Evolutionary conservation across 2,888 invertebrate genomes (phyloP), one percentile per base, ranked within the genome.

Genomic region (Morpho helenor): DNA sequence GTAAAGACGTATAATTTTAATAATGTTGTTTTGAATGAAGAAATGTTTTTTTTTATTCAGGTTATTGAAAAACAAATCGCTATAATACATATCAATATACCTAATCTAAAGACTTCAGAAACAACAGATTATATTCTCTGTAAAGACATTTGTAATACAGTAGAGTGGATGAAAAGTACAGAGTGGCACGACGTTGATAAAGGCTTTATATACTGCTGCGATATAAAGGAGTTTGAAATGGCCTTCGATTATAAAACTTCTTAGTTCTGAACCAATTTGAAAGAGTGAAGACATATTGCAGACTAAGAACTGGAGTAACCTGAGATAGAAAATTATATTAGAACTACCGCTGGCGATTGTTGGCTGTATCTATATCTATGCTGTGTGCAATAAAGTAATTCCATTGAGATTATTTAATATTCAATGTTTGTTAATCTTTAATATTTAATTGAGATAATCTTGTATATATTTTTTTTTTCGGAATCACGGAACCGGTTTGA

Each of bases 191-290:
- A 76, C 10, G 53, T 70, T 0, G 57, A 56, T 0, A 67, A 66
- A 10, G 84, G 83, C 0, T 83, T 70, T 49, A 75, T 70, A 0
- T 82, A 72, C 53, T 84, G 84, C 52, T 84, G 84, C 59, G 47
- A n/a, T 1, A 54, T 79, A 0, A 22, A 47, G 0, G 70, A 74
- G 0, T 81, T 82, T 49, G 54, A 57, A 57, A 23, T 0, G 5
- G 31, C 22, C 8, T 61, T 61, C 43, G 7, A 53, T 10, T 60
- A 56, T 42, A 52, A n/a, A 41, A 40, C 8, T 6, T 56, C 4
- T 56, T 60, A 46, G 1, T 5, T 31, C 0, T 5, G 31, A 23
- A 23, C 4, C 3, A 3, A 31, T 16, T 16, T 16, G 16, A 31
- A 31, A 31, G 31, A 31, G 5, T 5, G 31, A 31, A 31, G 31